Conservation (phyloP, 2,888 invertebrate genomes). For the Thyatira batis region DNA sequence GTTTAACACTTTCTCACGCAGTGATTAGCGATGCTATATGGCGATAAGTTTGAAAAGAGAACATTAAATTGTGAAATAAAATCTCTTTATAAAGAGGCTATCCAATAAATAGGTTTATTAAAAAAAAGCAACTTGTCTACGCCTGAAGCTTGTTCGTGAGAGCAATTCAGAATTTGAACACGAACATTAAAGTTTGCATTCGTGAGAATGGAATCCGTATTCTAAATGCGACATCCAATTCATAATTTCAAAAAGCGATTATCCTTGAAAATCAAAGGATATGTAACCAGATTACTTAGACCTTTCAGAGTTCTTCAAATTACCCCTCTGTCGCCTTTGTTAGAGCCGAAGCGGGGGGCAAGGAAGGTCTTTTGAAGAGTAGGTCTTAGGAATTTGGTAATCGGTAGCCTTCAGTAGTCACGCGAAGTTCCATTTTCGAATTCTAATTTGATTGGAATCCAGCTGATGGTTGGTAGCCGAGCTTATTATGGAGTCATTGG, state of each 20-base stretch:
- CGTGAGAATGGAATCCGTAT: conserved; percentile 55
- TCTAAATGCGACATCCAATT: conserved; percentile 41
- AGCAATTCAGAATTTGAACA: conserved; percentile 23
- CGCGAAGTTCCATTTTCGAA: conserved; percentile 45
- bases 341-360: not conserved
- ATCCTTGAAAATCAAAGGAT: conserved; percentile 27
- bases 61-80: conserved; percentile 11
- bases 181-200: conserved; percentile 31
- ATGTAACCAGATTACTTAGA: conserved; percentile 2
- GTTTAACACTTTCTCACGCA: conserved; percentile 5
- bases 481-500: conserved; percentile 9
- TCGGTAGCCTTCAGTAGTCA: conserved; percentile 60
- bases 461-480: conserved; percentile 45
- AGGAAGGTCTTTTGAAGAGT: conserved; percentile 19
- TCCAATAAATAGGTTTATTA: no score
- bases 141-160: conserved; percentile 28
- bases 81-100: no score
- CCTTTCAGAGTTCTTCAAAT: not conserved
- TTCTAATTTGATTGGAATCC: conserved; percentile 56
- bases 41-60: not conserved
- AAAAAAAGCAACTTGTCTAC: no score
- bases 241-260: conserved; percentile 29
- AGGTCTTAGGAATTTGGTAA: conserved; percentile 57
- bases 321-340: not conserved
- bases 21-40: conserved; percentile 1